Conservation (phyloP, 2,888 invertebrate genomes). For the Rhamphomyia laevipes region DNA sequence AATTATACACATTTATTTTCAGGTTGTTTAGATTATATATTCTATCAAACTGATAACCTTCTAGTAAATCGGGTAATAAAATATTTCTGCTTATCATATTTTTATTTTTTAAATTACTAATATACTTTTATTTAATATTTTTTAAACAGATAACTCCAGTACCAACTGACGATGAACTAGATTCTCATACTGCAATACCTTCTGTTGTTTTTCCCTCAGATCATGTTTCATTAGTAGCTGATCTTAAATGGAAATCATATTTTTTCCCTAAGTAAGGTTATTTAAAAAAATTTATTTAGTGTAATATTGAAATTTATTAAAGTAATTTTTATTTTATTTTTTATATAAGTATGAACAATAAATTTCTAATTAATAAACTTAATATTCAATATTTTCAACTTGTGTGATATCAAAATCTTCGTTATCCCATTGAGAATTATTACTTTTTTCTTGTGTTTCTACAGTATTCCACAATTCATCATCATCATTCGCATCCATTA, state of each 20-base stretch:
- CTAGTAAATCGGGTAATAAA: slow-evolving; percentile 47
- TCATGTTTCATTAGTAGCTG: slow-evolving; percentile 80
- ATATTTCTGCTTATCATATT: too few relatives aligned
- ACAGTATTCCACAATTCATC: slow-evolving; percentile 35
- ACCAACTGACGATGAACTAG: slow-evolving; percentile 66
- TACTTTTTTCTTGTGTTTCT: slow-evolving; percentile 26
- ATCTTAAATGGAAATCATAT: slow-evolving; percentile 41
- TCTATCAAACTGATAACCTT: slow-evolving; percentile 55
- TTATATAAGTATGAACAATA: too few relatives aligned
- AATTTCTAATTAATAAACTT: too few relatives aligned
- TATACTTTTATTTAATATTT: not conserved
- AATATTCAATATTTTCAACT: slow-evolving; percentile 4
- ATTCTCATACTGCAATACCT: slow-evolving; percentile 65
- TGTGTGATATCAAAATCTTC: slow-evolving; percentile 14
- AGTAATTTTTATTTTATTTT: too few relatives aligned
- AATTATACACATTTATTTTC: slow-evolving; percentile 73
- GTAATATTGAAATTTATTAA: too few relatives aligned
- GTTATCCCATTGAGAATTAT: slow-evolving; percentile 7
- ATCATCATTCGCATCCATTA: slow-evolving; percentile 29
- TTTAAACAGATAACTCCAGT: slow-evolving; percentile 57
- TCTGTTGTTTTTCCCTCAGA: slow-evolving; percentile 87
- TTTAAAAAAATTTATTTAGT: too few relatives aligned
- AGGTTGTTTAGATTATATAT: slow-evolving; percentile 88
- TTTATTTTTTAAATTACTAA: not conserved
- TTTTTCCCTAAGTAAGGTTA: not conserved